Evolutionary conservation across 2,113 vertebrate genomes (phyloP).

Genomic region (Xiphorhynchus elegans): DNA sequence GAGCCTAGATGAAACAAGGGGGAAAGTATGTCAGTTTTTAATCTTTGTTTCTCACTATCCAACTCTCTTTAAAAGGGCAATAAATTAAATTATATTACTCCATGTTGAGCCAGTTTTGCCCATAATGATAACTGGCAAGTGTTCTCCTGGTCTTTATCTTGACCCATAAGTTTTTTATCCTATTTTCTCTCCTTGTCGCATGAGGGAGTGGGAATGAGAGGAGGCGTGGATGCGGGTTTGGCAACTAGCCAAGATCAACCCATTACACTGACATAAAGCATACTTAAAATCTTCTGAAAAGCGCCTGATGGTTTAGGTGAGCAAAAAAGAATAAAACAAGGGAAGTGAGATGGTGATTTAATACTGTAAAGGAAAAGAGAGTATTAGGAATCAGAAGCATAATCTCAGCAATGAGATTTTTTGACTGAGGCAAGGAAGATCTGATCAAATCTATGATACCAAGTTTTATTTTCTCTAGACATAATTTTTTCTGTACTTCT

Average conservation of each 20-base stretch:
- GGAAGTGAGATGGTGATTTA: not conserved
- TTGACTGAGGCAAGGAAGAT: not conserved
- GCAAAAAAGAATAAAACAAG: not conserved
- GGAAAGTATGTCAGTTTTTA: not conserved
- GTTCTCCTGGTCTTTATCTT: not conserved
- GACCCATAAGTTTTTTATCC: rapidly evolving
- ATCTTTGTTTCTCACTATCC: not conserved
- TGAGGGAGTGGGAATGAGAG: not conserved
- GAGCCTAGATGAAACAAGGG: not conserved
- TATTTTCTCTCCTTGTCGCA: not conserved
- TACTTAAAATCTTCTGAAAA: not conserved
- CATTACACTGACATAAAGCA: not conserved
- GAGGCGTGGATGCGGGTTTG: not conserved
- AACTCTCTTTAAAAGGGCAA: not conserved
- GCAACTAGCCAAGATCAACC: not conserved
- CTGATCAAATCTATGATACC: not conserved
- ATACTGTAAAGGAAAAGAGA: not conserved
- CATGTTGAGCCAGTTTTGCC: not conserved
- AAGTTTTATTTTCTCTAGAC: not conserved
- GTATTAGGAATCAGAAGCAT: not conserved
- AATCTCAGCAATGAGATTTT: not conserved
- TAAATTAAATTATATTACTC: not conserved
- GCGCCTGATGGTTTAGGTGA: not conserved
- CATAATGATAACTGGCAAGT: not conserved
- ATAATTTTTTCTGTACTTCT: not conserved